A percentile compares a stretch with the other conserved stretches of the same genome.
Conservation (phyloP, 2,888 invertebrate species). For the Lacanobia oleracea region DNA sequence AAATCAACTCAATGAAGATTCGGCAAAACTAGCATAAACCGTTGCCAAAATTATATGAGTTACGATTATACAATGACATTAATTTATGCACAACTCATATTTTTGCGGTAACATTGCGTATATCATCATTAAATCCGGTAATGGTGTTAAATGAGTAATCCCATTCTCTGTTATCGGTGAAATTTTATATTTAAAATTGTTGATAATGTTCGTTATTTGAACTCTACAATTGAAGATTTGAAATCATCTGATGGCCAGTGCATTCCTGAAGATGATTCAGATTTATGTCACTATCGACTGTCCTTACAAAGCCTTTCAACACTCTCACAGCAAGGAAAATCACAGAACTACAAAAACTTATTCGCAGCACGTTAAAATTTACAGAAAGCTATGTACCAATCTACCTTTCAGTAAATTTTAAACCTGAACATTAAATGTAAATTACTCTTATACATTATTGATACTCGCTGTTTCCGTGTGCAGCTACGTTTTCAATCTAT, state of each 20-base stretch:
- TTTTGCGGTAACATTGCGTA: constrained; percentile 6
- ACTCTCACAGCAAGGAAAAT: constrained; percentile 1
- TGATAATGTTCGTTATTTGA: neutral
- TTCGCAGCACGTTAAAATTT: constrained; percentile 22
- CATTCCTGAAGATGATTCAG: too few species aligned
- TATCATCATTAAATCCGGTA: neutral
- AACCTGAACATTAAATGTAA: constrained; percentile 53
- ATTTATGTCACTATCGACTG: neutral
- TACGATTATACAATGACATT: neutral
- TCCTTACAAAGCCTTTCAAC: neutral
- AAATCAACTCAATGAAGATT: neutral
- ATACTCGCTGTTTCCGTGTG: constrained; percentile 42
- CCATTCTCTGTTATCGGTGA: neutral
- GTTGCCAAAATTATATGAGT: neutral
- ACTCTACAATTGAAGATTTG: neutral
- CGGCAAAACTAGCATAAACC: neutral
- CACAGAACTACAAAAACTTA: constrained; percentile 3
- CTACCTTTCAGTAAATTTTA: constrained; percentile 29
- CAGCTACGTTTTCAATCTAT: constrained; percentile 39
- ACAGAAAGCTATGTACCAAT: constrained; percentile 10
- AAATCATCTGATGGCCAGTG: neutral
- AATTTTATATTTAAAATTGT: neutral
- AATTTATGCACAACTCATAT: neutral
- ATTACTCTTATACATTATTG: constrained; percentile 59
- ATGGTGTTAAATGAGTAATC: neutral